Evolutionary conservation across 1,140 invertebrate genomes (phyloP).

Genomic region (Cherax quadricarinatus): DNA sequence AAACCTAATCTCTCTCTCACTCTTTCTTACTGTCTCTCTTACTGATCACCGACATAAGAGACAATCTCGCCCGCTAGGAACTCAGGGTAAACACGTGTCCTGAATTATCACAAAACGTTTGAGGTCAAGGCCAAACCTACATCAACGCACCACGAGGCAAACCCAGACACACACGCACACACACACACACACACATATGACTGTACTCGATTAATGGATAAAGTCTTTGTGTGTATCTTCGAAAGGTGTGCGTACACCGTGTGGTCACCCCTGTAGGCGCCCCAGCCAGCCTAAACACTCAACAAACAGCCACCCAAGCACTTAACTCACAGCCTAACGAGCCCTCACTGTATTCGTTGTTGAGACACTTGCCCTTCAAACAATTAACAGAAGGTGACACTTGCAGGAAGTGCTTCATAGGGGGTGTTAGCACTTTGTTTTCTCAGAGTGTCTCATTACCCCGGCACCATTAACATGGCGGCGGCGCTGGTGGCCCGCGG

Average conservation of each 20-base stretch:
- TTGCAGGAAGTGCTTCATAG: background rate
- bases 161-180: background rate
- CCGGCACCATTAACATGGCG: constrained; percentile 52
- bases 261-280: too few relatives aligned
- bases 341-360: background rate
- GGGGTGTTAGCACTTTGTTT: background rate
- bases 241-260: background rate
- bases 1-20: background rate
- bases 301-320: background rate
- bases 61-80: too few relatives aligned
- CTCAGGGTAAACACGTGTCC: background rate
- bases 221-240: background rate
- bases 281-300: too few relatives aligned
- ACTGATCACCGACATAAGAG: background rate
- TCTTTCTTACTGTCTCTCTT: background rate
- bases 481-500: constrained; percentile 54
- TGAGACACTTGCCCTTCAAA: background rate
- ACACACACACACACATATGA: background rate
- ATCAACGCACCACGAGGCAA: background rate
- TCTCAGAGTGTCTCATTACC: background rate
- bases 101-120: background rate
- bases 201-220: background rate
- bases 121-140: background rate
- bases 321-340: background rate
- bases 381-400: background rate